Evolutionary conservation across 2,797 vertebrate genomes (phyloP), one percentile per base, ranked within the genome.

Genomic region (Phoeniculus purpureus): DNA sequence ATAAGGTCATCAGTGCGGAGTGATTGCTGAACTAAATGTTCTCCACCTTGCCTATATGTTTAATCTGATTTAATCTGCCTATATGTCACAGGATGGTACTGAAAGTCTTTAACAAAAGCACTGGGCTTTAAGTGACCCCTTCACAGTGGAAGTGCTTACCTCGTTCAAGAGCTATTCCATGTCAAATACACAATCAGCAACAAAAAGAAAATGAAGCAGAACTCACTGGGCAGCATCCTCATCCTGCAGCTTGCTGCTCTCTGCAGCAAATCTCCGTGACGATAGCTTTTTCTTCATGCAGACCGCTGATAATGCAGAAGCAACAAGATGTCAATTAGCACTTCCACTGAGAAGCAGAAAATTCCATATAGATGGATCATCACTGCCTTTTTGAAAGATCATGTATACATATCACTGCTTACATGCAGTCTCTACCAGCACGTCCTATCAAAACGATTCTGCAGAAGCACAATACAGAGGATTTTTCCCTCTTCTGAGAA

Each of bases 281-380:
- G 0, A 27, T 56, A 70, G 29, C 56, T 62, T 83, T 59, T 32
- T 62, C 17, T 80, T 88, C 78, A 70, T 81, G 47, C 79, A 87
- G 79, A 25, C 59, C 54, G 50, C 84, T 90, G 62, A 83, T 87
- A 94, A 70, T 73, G 68, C 78, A 85, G 76, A 45, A 94, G 73
- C 55, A 60, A 62, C 40, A 45, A 94, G 81, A 85, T 58, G 73
- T 20, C 73, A 82, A 78, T 92, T 89, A 92, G 25, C 52, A 48
- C 68, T 89, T 89, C 64, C 77, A 83, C 25, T 10, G 81, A 89
- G 76, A 92, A 16, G 56, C 59, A 94, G 60, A 81, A 92, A 91
- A 95, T 81, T 73, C 72, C 52, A 23, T 43, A 48, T 14, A 81
- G 60, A 50, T 52, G 64, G 47, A 50, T 74, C 58, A 34, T 73